phyloP scores from a whole-genome alignment of 2,113 vertebrate genomes.

The Columba livia region DNA sequence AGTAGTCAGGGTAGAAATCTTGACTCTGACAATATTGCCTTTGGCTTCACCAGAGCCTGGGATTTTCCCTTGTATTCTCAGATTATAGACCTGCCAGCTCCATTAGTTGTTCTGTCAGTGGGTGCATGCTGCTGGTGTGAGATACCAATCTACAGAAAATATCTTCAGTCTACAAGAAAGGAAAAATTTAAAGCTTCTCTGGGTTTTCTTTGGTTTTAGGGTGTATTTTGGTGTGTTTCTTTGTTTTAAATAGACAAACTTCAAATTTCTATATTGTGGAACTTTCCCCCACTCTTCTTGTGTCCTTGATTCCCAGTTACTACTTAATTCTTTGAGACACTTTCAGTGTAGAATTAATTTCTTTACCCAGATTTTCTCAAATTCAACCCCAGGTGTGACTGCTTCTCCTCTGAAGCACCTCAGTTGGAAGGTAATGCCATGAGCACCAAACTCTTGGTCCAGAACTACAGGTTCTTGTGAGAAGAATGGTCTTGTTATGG shows the following conservation, averaged over 20 bases:
- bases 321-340: background rate
- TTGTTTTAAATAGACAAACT: background rate
- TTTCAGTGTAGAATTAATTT: background rate
- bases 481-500: background rate
- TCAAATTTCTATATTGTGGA: background rate
- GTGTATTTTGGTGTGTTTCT: background rate
- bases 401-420: background rate
- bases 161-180: background rate
- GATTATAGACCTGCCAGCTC: background rate
- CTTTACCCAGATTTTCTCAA: background rate
- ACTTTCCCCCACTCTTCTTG: rapidly evolving
- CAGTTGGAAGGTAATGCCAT: background rate
- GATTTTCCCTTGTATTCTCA: background rate
- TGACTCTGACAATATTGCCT: background rate
- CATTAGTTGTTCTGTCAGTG: background rate
- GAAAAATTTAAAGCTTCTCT: background rate
- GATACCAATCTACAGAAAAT: background rate
- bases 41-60: background rate
- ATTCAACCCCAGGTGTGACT: background rate
- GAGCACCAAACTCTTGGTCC: background rate
- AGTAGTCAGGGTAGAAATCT: background rate
- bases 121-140: background rate
- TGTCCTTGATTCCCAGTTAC: background rate
- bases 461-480: background rate
- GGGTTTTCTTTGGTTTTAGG: background rate